Percentiles rank a stretch among this genome's conserved stretches.
Conservation (phyloP, 2,797 vertebrate species). For the Chaetophractus vellerosus region DNA sequence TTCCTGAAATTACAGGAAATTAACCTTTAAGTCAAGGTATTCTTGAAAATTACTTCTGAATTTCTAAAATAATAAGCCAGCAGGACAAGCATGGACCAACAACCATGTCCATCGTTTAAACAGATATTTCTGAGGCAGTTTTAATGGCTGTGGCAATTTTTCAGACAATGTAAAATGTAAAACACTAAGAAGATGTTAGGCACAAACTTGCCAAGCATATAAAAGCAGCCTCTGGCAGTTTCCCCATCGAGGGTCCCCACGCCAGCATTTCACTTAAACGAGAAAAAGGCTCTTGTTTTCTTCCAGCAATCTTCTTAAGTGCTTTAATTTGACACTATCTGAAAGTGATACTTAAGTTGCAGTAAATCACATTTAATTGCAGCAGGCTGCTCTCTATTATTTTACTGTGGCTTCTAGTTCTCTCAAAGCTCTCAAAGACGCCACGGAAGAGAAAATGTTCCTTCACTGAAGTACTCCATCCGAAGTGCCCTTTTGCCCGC, state of each 20-base stretch:
- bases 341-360: constrained; percentile 81
- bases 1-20: constrained; percentile 16
- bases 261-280: constrained; percentile 76
- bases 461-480: constrained; percentile 15
- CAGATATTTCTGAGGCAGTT: constrained; percentile 34
- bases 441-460: constrained; percentile 56
- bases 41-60: constrained; percentile 11
- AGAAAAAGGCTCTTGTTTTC: constrained; percentile 26
- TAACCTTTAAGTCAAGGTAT: not conserved
- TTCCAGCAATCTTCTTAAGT: constrained; percentile 66
- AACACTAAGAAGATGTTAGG: constrained; percentile 10
- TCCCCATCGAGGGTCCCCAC: not conserved
- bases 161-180: constrained; percentile 53
- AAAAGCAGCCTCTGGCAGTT: constrained; percentile 67
- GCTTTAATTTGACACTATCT: constrained; percentile 79
- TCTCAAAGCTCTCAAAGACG: constrained; percentile 57
- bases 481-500: not conserved
- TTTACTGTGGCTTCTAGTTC: constrained; percentile 61
- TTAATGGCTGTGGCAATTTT: constrained; percentile 64
- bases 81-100: not conserved
- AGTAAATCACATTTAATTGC: constrained; percentile 81
- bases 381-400: constrained; percentile 66
- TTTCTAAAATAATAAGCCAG: not conserved
- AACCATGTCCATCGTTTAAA: not conserved
- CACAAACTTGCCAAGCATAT: constrained; percentile 25